These are phyloP conservation scores for Antitype chi DNA, from an alignment of 2,888 invertebrate genomes.

Conservation along the genomic window DNA sequence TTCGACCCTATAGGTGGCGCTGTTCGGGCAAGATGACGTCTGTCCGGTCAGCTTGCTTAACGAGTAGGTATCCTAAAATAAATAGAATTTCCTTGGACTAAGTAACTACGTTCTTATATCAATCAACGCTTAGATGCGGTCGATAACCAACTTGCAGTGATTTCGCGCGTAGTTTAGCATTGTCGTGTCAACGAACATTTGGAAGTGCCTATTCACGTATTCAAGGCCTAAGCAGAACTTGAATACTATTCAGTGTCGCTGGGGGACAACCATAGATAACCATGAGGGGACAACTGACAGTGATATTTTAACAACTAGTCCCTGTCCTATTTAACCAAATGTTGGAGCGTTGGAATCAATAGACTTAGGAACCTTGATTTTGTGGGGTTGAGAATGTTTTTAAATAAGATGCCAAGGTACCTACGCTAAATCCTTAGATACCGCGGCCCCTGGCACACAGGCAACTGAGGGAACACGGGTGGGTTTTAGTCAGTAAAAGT, in stretches of 20 bases:
- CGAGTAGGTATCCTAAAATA: no score
- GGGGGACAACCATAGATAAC: background rate
- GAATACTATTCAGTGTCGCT: conserved; percentile 11
- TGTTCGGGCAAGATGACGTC: no score
- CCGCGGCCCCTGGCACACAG: no score
- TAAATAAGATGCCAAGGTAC: background rate
- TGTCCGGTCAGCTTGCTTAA: no score
- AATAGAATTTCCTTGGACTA: background rate
- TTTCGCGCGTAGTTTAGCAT: conserved; percentile 14
- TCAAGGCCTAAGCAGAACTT: conserved; percentile 44
- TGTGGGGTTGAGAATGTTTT: background rate
- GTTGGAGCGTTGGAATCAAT: background rate
- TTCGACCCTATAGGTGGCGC: no score
- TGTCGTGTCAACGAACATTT: conserved; percentile 17
- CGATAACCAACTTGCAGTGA: background rate
- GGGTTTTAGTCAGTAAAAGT: no score
- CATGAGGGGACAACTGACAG: background rate
- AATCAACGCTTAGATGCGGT: background rate
- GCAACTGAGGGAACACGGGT: no score
- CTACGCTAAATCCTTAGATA: no score
- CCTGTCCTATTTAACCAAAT: no score
- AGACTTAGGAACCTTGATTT: background rate
- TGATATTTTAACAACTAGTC: background rate
- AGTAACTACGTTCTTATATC: background rate
- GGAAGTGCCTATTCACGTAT: conserved; percentile 33